Evolutionary conservation across 2,797 vertebrate species (phyloP), one percentile per base, ranked within the genome.

Genomic region (Leptodactylus fallax): DNA sequence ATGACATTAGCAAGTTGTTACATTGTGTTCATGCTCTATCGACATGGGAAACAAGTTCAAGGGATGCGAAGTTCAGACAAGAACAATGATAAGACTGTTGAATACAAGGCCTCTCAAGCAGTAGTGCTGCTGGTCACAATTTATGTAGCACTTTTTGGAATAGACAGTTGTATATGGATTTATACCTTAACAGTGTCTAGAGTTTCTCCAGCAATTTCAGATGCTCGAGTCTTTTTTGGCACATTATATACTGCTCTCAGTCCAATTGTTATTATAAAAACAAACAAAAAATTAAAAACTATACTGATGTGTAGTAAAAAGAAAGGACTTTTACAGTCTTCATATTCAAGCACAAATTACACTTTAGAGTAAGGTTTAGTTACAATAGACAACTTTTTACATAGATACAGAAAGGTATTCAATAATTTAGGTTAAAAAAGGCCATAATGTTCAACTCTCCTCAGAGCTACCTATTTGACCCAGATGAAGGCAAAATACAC

Each of bases 201-300:
- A 9, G 69, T 89, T 5, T 86, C 83, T 58, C 84, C 87, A 63
- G 58, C 51, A 61, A 85, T 90, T 71, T 87, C 85, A 55, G 88
- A 90, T 80, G 77, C 88, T 53, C 74, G 88, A 12, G 88, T 90
- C 13, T 90, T 90, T 58, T 87, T 90, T 80, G 88, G 85, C 3
- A 83, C 88, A 10, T 83, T 87, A 36, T 90, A 90, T 87, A 56
- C 88, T 80, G 88, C 88, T 36, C 81, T 90, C 11, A 90, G 88
- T 65, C 88, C 88, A 17, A 76, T 90, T 80, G 74, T 90, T 6
- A 83, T 90, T 16, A 80, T 90, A 83, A 87, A 83, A 83, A 90
- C 88, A 0, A 90, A 90, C 60, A 90, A 90, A 55, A 87, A 81
- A 65, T 45, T 90, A 23, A 82, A 74, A 87, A 47, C 77, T 19